Evolutionary conservation across 2,888 invertebrate species (phyloP).

Genomic region (Pachycephus smyrnensis): DNA sequence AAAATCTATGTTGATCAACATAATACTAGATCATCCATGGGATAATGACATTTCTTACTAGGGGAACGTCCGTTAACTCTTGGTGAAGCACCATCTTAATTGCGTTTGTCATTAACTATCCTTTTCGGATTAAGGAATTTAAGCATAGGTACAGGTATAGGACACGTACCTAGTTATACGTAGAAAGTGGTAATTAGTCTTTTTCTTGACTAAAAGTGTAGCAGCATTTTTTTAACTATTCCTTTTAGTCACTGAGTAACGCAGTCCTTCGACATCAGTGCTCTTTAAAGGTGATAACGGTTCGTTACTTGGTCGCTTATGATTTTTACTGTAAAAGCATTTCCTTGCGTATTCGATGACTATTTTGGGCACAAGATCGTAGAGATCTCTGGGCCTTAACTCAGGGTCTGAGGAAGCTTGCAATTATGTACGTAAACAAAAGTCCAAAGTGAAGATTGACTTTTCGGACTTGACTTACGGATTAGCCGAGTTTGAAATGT

Average conservation of each 20-base stretch:
- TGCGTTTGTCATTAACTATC: conserved; percentile 32
- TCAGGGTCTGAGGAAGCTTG: conserved; percentile 11
- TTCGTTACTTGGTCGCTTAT: neutral
- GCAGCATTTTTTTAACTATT: neutral
- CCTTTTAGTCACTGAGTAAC: neutral
- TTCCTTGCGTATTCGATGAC: neutral
- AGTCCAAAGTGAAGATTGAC: conserved; percentile 37
- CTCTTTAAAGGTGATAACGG: neutral
- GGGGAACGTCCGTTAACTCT: neutral
- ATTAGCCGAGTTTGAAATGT: conserved; percentile 53
- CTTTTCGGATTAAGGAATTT: conserved; percentile 25
- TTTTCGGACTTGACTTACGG: conserved; percentile 51
- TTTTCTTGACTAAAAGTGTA: neutral
- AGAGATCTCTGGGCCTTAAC: neutral
- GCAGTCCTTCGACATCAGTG: neutral
- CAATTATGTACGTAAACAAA: conserved; percentile 7
- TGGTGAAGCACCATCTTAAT: conserved; percentile 26
- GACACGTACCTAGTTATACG: neutral
- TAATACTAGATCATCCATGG: neutral
- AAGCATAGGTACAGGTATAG: neutral
- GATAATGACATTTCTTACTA: neutral
- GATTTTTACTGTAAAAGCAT: too few species aligned
- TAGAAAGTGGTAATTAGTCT: neutral
- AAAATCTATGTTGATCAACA: neutral
- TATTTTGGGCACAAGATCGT: conserved; percentile 11